phyloP scores from a whole-genome alignment of 2,797 vertebrate species.

The Crenichthys baileyi region DNA sequence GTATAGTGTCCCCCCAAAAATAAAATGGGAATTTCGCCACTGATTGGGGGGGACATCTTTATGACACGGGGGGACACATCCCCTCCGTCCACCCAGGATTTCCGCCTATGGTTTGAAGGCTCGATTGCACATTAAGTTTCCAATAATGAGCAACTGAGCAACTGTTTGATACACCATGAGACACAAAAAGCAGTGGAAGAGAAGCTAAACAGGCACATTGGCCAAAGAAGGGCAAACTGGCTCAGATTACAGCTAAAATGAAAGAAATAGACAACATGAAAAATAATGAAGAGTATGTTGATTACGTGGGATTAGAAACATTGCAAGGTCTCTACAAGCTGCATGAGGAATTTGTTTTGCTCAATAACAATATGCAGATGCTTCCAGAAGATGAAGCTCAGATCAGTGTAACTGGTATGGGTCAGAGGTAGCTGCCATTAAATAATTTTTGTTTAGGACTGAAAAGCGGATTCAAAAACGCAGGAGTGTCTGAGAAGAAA shows the following conservation, averaged over 20 bases:
- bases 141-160: no score
- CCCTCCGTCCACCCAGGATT: no score
- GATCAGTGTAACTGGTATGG: not conserved
- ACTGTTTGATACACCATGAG: no score
- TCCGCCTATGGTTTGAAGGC: no score
- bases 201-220: not conserved
- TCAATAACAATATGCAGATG: not conserved
- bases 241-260: not conserved
- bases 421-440: not conserved
- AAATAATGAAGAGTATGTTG: not conserved
- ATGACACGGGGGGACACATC: no score
- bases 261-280: slow-evolving; percentile 1
- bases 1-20: no score
- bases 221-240: not conserved
- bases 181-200: no score
- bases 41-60: no score
- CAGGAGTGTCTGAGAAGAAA: not conserved
- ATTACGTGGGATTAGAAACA: not conserved
- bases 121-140: no score
- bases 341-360: not conserved
- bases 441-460: not conserved
- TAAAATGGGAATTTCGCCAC: no score
- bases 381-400: not conserved
- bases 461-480: not conserved
- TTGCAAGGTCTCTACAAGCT: not conserved